Percentiles rank a stretch among this genome's conserved stretches.
phyloP scores from a whole-genome alignment of 2,113 vertebrate species.

The Polypterus senegalus region DNA sequence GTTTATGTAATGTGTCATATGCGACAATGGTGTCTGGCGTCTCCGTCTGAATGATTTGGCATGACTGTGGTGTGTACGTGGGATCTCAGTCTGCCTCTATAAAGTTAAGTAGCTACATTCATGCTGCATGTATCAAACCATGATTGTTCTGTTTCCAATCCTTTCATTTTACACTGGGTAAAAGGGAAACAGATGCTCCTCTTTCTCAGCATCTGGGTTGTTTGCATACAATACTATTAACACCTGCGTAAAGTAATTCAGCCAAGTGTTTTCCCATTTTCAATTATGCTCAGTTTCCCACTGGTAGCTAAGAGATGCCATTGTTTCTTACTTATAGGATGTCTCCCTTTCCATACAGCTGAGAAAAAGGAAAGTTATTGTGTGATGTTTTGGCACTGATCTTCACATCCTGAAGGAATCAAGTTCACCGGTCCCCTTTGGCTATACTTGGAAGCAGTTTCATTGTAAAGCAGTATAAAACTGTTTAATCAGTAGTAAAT shows the following conservation, averaged over 20 bases:
- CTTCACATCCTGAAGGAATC: background rate
- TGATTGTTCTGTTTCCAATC: slow-evolving; percentile 3
- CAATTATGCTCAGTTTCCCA: slow-evolving; percentile 42
- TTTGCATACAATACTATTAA: slow-evolving; percentile 49
- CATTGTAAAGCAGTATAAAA: no score
- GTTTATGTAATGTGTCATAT: no score
- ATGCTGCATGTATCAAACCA: background rate
- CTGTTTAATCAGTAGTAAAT: no score
- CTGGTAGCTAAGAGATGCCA: slow-evolving; percentile 41
- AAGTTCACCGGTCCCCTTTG: no score
- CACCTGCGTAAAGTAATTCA: slow-evolving; percentile 44
- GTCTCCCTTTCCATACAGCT: slow-evolving; percentile 4
- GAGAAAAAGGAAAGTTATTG: background rate
- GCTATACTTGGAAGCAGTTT: no score
- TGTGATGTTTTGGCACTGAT: background rate
- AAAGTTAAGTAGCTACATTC: no score
- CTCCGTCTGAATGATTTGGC: no score
- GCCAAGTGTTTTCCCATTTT: slow-evolving; percentile 50
- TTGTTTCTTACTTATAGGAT: slow-evolving; percentile 45
- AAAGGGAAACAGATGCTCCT: slow-evolving; percentile 58
- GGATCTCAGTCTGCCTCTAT: no score
- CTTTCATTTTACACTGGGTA: slow-evolving; percentile 3
- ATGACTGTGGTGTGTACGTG: no score
- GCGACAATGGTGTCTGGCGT: no score
- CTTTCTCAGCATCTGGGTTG: slow-evolving; percentile 51